Base-by-base conservation (phyloP, 2,888 invertebrate genomes). In the Listrodromus nycthemerus region DNA sequence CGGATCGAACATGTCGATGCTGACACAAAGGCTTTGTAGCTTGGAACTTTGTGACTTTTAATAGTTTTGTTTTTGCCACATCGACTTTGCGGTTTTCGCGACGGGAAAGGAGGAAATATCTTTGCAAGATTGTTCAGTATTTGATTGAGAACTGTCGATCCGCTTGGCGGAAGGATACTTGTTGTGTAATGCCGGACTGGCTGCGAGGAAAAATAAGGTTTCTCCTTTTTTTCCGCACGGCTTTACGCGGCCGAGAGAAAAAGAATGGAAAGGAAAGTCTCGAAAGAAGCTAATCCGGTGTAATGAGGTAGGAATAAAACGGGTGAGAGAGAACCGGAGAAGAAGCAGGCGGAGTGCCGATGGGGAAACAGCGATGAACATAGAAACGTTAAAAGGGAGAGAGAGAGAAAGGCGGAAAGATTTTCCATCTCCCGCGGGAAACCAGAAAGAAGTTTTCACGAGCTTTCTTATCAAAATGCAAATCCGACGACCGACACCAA, bases 401-500 rank as follows among this genome's bases (percentile, higher is more conserved):
- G n/a, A 33, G 41, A 24, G 21, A 69, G 78, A 74, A 80, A 82
- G 79, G 83, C 75, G 77, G 65, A 86, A 86, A 88, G 86, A 86
- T 90, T 90, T 89, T 83, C 88, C 87, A 89, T 89, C 88, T 87
- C 86, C 76, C 86, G 85, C 52, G 87, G 84, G 73, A 79, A 80
- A 80, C 70, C 69, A 41, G 83, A 85, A 80, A 87, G 85, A 92
- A 92, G 90, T 93, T 93, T 91, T 89, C 89, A 83, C 87, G 90
- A 92, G 92, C 92, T 92, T 92, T 92, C 92, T 93, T 92, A 93
- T 93, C 93, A 93, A 93, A 93, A 93, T 93, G 93, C 92, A 92
- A 93, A 93, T 93, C 90, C 90, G 89, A 84, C 89, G 88, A 89
- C 87, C 90, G 87, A 89, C 90, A 83, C 81, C 84, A 19, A 63